Percentiles rank a stretch among this genome's conserved stretches.
phyloP scores from a whole-genome alignment of 2,888 invertebrate species.

The Villa cingulata region DNA sequence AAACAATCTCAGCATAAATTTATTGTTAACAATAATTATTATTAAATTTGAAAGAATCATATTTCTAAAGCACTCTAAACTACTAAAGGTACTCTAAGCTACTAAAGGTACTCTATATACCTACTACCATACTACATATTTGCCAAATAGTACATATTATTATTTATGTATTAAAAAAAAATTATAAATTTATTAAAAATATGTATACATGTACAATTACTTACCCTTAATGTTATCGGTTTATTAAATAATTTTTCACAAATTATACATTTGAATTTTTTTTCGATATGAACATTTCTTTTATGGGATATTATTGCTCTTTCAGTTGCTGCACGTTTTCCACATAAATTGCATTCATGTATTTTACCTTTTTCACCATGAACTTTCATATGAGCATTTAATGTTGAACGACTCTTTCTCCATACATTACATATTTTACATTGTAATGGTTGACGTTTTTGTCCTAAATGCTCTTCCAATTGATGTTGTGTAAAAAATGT shows the following conservation, averaged over 20 bases:
- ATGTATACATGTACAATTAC: too few species aligned
- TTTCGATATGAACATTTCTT: constrained; percentile 17
- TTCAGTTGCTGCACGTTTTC: constrained; percentile 15
- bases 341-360: constrained; percentile 17
- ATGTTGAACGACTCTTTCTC: constrained; percentile 17
- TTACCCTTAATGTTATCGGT: constrained; percentile 15
- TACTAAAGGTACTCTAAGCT: too few species aligned
- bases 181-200: too few species aligned
- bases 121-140: too few species aligned
- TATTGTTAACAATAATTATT: too few species aligned
- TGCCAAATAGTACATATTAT: too few species aligned
- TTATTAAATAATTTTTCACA: constrained; percentile 19
- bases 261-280: constrained; percentile 14
- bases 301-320: constrained; percentile 18
- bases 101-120: too few species aligned
- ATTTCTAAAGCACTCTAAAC: too few species aligned
- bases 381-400: constrained; percentile 15
- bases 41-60: too few species aligned
- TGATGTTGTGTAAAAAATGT: constrained; percentile 16
- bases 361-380: constrained; percentile 14
- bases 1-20: too few species aligned
- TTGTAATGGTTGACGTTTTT: constrained; percentile 14
- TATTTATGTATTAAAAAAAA: too few species aligned
- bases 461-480: constrained; percentile 14
- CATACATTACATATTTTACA: constrained; percentile 16